Base-by-base conservation (phyloP, 2,797 vertebrate genomes). In the Enteromius thamalakanensis region DNA sequence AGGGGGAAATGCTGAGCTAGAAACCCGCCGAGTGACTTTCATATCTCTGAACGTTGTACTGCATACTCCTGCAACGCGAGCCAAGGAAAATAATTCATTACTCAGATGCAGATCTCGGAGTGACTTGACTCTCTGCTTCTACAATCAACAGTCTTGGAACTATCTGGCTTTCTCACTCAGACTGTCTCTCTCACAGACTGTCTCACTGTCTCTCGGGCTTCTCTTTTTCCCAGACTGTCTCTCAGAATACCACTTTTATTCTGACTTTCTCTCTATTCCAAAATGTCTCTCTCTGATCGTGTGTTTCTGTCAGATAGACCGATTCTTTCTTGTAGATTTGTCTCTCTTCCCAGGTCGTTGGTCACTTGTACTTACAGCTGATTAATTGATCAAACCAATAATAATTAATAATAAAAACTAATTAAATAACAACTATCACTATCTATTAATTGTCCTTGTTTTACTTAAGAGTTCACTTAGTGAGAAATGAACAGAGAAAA, bases 41-140 rank as follows among this genome's bases (percentile, higher is more conserved):
- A 34, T 77, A 67, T 82, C 81, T 70, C 78, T 64, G 42, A 84
- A 77, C 49, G 80, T 5, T 74, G 65, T 77, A 72, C 83, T 84
- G 69, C 69, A 77, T 32, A 78, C 71, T 82, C 60, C 42, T 51
- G 32, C 62, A 40, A 19, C 64, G 62, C 0, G 12, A 70, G 81
- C 86, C 84, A 86, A 86, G 69, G 26, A 80, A 86, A 86, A 88
- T 84, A 87, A 82, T 32, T 80, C 51, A 75, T 84, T 81, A 83
- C 78, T 70, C 83, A 81, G 74, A 79, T 76, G 82, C 77, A 81
- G 29, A 88, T 85, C 81, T 81, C 29, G 12, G 64, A 72, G 34
- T 85, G 87, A 89, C 89, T 91, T 45, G 76, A 74, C 89, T 82
- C 86, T 84, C 79, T 84, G 81, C 85, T 23, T 74, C 32, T 17